These are phyloP conservation scores for Diarsia mendica DNA, from an alignment of 2,888 invertebrate genomes.

Conservation along the genomic window DNA sequence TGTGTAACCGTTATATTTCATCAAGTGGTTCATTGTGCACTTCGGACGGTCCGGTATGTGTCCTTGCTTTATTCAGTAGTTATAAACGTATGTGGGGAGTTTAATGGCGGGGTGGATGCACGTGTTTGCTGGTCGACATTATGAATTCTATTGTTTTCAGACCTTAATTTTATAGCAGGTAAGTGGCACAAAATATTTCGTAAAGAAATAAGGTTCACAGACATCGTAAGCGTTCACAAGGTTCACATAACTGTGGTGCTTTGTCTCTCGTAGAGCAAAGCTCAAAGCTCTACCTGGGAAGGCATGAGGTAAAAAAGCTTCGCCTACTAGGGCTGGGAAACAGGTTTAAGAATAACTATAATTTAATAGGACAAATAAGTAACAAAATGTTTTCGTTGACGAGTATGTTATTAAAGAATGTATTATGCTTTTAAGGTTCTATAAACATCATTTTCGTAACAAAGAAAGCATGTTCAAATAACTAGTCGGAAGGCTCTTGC, in stretches of 20 bases:
- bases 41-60: conserved; percentile 81
- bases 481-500: too few species aligned
- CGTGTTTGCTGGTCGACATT: background rate
- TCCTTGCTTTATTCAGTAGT: conserved; percentile 75
- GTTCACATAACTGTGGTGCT: conserved; percentile 46
- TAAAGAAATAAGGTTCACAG: conserved; percentile 14
- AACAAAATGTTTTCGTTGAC: background rate
- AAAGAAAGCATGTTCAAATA: background rate
- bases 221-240: conserved; percentile 20
- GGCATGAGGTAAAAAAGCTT: conserved; percentile 28
- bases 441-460: background rate
- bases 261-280: conserved; percentile 40
- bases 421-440: background rate
- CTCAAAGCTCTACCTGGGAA: conserved; percentile 39
- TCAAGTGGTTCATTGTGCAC: conserved; percentile 80
- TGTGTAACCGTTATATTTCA: conserved; percentile 82
- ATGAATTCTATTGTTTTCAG: background rate
- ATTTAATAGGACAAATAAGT: background rate
- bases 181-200: conserved; percentile 8
- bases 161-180: background rate
- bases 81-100: conserved; percentile 41
- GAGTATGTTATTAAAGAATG: background rate
- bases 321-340: conserved; percentile 20
- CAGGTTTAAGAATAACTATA: conserved; percentile 29
- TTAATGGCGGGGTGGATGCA: conserved; percentile 20